Evolutionary conservation across 2,888 invertebrate genomes (phyloP), one percentile per base, ranked within the genome.

Genomic region (Aporophyla nigra): DNA sequence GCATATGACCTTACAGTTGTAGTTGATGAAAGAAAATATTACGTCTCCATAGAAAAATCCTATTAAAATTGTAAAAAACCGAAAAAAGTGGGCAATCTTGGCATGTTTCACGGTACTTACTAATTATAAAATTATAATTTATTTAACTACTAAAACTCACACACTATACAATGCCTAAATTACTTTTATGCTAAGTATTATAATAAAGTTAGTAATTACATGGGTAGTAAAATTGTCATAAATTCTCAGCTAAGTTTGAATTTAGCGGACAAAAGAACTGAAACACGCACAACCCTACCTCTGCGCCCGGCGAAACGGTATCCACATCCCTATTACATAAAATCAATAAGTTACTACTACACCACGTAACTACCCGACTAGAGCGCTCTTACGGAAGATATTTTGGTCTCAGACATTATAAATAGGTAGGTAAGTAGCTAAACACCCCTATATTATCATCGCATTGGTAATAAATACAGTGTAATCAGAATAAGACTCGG

Each of bases 321-420:
- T 5, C 53, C 69, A 12, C 71, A 24, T 58, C 76, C 46, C 1
- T 33, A 21, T 21, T 51, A 6, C 43, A 58, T 1, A 78, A 77
- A 77, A 77, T 77, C 76, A 71, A 77, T 74, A 62, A 54, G n/a
- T 54, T 49, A 46, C 46, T 16, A 5, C 21, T 16, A 5, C 21
- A 27, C 21, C 51, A 7, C 27, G 27, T 49, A 72, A 51, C n/a
- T 7, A 56, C 19, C 21, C 21, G 5, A 33, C 58, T 58, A 58
- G 58, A 43, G n/a, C n/a, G 12, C 12, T n/a, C 5, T 62, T 40
- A 54, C 53, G 56, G 27, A 68, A 49, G 19, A 19, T 49, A 78
- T 54, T 76, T 70, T 40, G 4, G 21, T 16, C 5, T 10, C n/a
- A 61, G n/a, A 61, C 10, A 61, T 24, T 54, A 21, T 6, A 43